A percentile compares a stretch with the other conserved stretches of the same genome.
Evolutionary conservation across 2,113 vertebrate genomes (phyloP).

Genomic region (Shinisaurus crocodilurus): DNA sequence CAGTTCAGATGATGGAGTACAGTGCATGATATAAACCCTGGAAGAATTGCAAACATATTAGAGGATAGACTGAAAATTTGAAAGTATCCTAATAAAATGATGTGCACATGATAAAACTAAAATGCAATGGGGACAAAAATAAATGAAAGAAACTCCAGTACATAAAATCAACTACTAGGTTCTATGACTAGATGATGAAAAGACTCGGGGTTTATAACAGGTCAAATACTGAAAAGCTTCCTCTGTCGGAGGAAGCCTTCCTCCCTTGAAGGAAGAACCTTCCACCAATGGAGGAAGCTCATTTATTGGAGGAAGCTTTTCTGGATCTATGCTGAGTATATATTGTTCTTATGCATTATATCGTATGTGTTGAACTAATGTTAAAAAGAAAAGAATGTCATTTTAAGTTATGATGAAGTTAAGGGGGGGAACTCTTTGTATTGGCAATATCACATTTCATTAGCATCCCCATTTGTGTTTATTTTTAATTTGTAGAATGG

Average conservation of each 20-base stretch:
- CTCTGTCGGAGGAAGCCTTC: background rate
- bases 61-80: slow-evolving; percentile 27
- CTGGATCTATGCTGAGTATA: background rate
- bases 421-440: background rate
- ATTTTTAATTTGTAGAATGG: background rate
- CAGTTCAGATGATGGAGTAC: background rate
- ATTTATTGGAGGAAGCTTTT: background rate
- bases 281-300: background rate
- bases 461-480: background rate
- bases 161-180: background rate
- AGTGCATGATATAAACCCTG: background rate
- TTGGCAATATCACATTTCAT: too few relatives aligned
- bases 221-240: background rate
- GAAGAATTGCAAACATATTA: background rate
- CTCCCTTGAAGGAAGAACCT: too few relatives aligned
- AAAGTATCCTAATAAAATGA: slow-evolving; percentile 21
- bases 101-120: slow-evolving; percentile 21
- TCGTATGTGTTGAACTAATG: too few relatives aligned
- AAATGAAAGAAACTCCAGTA: slow-evolving; percentile 12
- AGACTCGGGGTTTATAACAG: background rate
- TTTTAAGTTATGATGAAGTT: too few relatives aligned
- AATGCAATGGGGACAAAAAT: slow-evolving; percentile 32
- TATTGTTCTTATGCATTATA: too few relatives aligned
- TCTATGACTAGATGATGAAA: background rate
- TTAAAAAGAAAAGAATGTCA: too few relatives aligned